phyloP scores from a whole-genome alignment of 2,113 vertebrate species.

The Dinomys branickii region DNA sequence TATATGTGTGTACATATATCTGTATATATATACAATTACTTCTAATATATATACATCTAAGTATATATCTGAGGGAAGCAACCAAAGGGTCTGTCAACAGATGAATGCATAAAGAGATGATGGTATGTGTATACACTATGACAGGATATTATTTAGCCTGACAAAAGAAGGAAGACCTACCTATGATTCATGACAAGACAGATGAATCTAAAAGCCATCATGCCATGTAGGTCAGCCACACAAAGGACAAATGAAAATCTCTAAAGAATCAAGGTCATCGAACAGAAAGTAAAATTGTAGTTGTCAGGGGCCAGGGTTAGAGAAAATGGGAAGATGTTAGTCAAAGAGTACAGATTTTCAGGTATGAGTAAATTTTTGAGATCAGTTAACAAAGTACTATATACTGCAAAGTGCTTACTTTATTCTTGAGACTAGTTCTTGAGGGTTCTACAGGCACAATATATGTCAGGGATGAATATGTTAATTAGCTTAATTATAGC shows the following conservation, averaged over 20 bases:
- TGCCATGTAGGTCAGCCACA: not conserved
- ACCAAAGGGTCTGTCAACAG: not conserved
- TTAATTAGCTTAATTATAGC: not conserved
- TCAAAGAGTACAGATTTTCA: not conserved
- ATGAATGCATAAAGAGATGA: not conserved
- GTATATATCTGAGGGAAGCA: not conserved
- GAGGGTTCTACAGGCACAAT: not conserved
- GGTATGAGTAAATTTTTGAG: too few species aligned
- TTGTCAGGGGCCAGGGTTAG: not conserved
- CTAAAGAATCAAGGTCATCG: not conserved
- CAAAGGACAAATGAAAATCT: not conserved
- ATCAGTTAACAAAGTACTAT: too few species aligned
- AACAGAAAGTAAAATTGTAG: not conserved
- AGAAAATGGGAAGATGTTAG: not conserved
- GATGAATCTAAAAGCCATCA: not conserved
- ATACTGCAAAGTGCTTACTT: not conserved
- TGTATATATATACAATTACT: too few species aligned
- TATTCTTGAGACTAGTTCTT: not conserved
- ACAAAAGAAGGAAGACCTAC: not conserved
- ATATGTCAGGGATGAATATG: not conserved
- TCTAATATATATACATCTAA: not conserved
- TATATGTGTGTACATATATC: not conserved
- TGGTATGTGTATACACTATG: too few species aligned
- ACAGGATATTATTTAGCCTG: not conserved
- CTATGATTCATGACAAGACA: not conserved